Evolutionary conservation across 2,888 invertebrate genomes (phyloP).

Genomic region (Rhorus exstirpatorius): DNA sequence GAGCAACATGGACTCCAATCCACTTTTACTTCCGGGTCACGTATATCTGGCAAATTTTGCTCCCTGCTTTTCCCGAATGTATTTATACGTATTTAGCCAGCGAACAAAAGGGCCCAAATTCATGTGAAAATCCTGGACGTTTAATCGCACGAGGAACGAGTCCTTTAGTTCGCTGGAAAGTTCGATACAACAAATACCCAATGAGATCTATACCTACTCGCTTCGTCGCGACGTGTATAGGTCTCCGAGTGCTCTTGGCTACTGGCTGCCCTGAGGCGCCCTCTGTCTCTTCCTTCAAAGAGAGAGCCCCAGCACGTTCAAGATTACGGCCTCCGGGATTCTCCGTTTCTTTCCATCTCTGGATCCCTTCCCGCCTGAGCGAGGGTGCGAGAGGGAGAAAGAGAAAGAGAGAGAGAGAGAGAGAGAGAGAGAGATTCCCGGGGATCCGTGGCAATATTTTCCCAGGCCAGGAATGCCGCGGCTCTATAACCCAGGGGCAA

Average conservation of each 20-base stretch:
- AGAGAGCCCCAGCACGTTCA: constrained; percentile 21
- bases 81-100: background rate
- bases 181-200: constrained; percentile 36
- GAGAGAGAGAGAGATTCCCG: constrained; percentile 60
- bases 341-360: constrained; percentile 54
- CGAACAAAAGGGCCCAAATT: constrained; percentile 21
- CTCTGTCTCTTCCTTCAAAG: constrained; percentile 24
- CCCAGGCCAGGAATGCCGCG: constrained; percentile 79
- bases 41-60: constrained; percentile 43
- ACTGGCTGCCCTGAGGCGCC: constrained; percentile 52
- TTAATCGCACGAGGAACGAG: constrained; percentile 24
- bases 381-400: background rate
- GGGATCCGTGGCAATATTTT: constrained; percentile 80
- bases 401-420: constrained; percentile 6
- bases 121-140: constrained; percentile 9
- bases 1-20: constrained; percentile 2
- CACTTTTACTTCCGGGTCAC: constrained; percentile 49
- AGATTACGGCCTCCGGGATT: constrained; percentile 64
- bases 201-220: constrained; percentile 8
- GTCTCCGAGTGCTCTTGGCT: constrained; percentile 56
- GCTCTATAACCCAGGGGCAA: constrained; percentile 71
- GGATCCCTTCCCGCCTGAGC: constrained; percentile 44
- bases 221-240: constrained; percentile 33
- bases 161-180: constrained; percentile 8
- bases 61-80: constrained; percentile 1